Conservation (phyloP, 2,113 vertebrate species). For the Rattus rattus region DNA sequence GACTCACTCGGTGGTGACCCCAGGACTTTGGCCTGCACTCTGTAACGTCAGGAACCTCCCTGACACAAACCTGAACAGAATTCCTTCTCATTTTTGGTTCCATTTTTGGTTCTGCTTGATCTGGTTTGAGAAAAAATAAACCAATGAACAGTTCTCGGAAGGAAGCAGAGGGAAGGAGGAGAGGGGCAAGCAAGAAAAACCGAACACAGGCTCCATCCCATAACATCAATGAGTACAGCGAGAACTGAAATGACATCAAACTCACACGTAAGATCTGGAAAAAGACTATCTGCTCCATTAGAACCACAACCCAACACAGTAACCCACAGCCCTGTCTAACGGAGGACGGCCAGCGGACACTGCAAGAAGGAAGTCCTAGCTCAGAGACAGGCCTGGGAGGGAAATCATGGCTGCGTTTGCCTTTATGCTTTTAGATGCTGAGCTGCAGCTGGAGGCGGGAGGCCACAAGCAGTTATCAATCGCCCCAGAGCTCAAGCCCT, state of each 20-base stretch:
- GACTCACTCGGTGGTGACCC: neutral
- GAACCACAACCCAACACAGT: neutral
- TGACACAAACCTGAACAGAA: neutral
- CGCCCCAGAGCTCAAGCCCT: neutral
- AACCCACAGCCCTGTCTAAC: neutral
- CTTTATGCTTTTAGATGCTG: neutral
- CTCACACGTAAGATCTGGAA: neutral
- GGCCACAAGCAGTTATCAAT: neutral
- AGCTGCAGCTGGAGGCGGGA: neutral
- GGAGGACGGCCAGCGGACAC: rapidly evolving
- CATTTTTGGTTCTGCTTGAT: neutral
- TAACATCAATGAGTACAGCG: neutral
- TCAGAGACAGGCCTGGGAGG: neutral
- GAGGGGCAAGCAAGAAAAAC: neutral
- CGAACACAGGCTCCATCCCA: neutral
- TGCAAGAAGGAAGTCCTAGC: neutral
- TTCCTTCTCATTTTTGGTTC: neutral
- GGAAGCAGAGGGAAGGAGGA: neutral
- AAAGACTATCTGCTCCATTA: neutral
- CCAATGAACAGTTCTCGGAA: neutral
- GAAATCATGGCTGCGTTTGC: neutral
- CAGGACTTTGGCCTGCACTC: neutral
- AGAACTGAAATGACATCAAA: neutral
- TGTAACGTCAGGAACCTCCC: neutral
- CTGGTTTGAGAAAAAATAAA: constrained; percentile 49